A percentile compares a stretch with the other conserved stretches of the same genome.
phyloP scores from a whole-genome alignment of 2,113 vertebrate species.

The Rutilus rutilus region DNA sequence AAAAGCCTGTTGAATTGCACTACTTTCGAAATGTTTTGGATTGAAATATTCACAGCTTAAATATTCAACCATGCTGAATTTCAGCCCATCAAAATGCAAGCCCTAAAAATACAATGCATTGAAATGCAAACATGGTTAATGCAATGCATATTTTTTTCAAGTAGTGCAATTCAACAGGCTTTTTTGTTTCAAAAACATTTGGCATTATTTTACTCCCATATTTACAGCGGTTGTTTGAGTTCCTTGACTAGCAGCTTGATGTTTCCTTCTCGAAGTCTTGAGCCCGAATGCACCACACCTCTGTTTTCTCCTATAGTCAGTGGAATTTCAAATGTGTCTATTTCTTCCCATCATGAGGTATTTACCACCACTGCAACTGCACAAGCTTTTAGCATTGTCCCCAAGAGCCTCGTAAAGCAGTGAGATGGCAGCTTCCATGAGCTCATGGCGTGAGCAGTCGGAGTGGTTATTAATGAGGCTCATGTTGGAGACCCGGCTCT shows the following conservation, averaged over 20 bases:
- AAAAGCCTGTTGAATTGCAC: too few relatives aligned
- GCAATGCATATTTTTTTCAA: too few relatives aligned
- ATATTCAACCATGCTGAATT: too few relatives aligned
- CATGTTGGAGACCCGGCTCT: not conserved
- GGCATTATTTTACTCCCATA: too few relatives aligned
- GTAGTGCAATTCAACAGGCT: too few relatives aligned
- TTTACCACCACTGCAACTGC: conserved; percentile 27
- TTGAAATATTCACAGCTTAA: too few relatives aligned
- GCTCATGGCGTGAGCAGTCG: conserved; percentile 38
- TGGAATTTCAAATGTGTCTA: conserved; percentile 31
- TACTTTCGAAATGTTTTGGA: too few relatives aligned
- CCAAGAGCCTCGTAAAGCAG: conserved; percentile 39
- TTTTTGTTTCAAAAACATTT: too few relatives aligned
- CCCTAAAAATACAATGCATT: too few relatives aligned
- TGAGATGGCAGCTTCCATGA: conserved; percentile 52
- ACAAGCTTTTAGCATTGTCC: conserved; percentile 28
- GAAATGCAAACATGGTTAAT: too few relatives aligned
- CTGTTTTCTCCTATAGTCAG: conserved; percentile 22
- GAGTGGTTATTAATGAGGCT: conserved; percentile 36
- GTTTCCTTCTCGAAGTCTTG: not conserved
- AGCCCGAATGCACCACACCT: not conserved
- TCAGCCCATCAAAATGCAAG: too few relatives aligned
- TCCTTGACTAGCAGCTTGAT: not conserved
- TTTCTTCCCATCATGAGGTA: conserved; percentile 20
- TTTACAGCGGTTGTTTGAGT: not conserved